A percentile compares a stretch with the other conserved stretches of the same genome.
Evolutionary conservation across 53 echinoderm and acorn worm species (phyloP).

Genomic region (Holothuria leucospilota): DNA sequence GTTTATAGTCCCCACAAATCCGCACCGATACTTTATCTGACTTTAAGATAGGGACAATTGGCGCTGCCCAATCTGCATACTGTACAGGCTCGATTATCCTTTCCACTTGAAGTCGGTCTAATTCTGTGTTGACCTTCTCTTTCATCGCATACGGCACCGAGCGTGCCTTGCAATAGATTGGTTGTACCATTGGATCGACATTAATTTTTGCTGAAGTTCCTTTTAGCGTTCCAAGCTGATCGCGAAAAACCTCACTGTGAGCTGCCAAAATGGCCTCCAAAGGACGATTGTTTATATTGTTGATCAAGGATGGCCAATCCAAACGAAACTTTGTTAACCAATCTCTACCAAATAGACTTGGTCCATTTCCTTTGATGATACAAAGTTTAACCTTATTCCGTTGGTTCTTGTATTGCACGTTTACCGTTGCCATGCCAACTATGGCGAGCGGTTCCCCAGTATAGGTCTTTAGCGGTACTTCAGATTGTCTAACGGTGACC

Average conservation of each 20-base stretch:
- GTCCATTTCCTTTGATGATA: background rate
- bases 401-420: constrained; percentile 15
- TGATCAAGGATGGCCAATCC: constrained; percentile 2
- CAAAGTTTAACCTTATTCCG: background rate
- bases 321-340: constrained; percentile 10
- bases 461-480: background rate
- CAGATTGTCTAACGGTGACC: background rate
- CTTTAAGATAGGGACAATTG: constrained; percentile 55
- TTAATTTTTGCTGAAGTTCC: constrained; percentile 23
- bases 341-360: constrained; percentile 15
- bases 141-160: constrained; percentile 52
- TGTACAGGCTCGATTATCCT: constrained; percentile 48
- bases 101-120: constrained; percentile 31
- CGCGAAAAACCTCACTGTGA: constrained; percentile 30
- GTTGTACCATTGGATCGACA: constrained; percentile 41
- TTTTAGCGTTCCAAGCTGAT: constrained; percentile 48
- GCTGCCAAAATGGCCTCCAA: background rate
- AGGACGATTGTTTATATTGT: background rate
- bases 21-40: constrained; percentile 47
- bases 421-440: background rate
- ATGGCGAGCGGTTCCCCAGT: constrained; percentile 8
- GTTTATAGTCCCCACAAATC: constrained; percentile 66
- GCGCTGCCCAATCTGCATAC: constrained; percentile 59
- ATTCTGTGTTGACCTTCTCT: constrained; percentile 37
- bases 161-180: constrained; percentile 52